phyloP scores from a whole-genome alignment of 2,113 vertebrate genomes.

The Aleadryas rufinucha region DNA sequence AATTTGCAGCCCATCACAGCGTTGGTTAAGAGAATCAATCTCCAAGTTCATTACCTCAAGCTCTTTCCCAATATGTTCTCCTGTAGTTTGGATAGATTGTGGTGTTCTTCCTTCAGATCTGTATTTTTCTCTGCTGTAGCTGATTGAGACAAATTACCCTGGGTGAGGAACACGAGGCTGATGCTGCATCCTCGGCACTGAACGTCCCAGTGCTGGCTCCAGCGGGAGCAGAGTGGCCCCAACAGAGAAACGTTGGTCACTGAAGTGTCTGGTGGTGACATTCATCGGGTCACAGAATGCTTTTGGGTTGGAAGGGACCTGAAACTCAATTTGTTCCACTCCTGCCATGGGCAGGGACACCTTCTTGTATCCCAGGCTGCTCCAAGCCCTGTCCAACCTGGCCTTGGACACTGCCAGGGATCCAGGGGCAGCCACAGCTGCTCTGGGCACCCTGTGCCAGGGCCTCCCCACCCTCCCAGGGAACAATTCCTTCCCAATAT shows the following conservation, averaged over 20 bases:
- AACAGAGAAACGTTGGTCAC: background rate
- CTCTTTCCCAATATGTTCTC: conserved; percentile 40
- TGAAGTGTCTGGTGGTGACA: background rate
- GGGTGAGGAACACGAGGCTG: background rate
- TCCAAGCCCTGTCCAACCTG: background rate
- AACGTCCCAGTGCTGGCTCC: background rate
- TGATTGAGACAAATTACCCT: conserved; percentile 25
- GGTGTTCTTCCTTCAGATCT: conserved; percentile 25
- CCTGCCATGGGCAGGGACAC: background rate
- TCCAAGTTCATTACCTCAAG: conserved; percentile 47
- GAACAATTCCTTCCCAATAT: background rate
- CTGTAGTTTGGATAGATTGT: conserved; percentile 41
- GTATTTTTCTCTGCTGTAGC: conserved; percentile 12
- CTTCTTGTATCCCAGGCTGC: fast-evolving
- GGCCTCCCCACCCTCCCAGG: fast-evolving
- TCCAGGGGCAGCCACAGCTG: background rate
- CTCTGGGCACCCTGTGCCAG: background rate
- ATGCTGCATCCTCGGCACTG: fast-evolving
- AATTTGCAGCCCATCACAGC: conserved; percentile 43
- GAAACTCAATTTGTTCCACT: background rate
- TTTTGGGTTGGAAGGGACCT: background rate
- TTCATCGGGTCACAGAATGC: fast-evolving
- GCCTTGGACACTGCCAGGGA: background rate
- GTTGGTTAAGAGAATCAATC: conserved; percentile 41
- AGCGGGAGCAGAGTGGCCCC: fast-evolving